phyloP scores from a whole-genome alignment of 2,113 vertebrate genomes.

The Psephotus haematonotus region DNA sequence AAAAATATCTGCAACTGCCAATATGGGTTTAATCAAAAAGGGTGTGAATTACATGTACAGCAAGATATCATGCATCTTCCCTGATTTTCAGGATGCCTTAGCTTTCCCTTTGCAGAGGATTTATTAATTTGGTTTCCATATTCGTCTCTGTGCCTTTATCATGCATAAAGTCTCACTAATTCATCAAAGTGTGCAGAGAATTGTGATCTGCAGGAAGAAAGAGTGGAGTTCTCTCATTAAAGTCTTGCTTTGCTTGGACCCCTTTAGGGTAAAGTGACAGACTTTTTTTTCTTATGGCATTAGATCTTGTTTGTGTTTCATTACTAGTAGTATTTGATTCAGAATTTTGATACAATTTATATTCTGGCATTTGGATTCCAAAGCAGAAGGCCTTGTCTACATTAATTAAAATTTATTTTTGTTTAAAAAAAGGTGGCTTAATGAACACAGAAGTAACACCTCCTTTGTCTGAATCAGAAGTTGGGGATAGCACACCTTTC shows the following conservation, averaged over 20 bases:
- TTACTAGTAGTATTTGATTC: neutral
- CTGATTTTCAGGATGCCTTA: neutral
- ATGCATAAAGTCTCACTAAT: neutral
- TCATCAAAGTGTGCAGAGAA: neutral
- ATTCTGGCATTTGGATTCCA: conserved; percentile 1
- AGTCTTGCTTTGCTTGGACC: neutral
- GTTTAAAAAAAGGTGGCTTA: neutral
- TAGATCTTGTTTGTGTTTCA: conserved; percentile 41
- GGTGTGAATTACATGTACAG: neutral
- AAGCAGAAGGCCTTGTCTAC: neutral
- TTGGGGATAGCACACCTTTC: neutral
- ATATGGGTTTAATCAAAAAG: neutral
- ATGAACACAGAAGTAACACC: conserved; percentile 30
- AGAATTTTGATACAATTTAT: conserved; percentile 13
- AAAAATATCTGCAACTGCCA: neutral
- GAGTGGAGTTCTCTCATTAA: neutral
- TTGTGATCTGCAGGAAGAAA: neutral
- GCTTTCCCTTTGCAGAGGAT: neutral
- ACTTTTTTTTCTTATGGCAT: neutral
- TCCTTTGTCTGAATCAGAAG: conserved; percentile 35
- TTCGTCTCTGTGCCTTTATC: neutral
- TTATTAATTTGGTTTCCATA: neutral
- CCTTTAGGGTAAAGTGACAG: neutral
- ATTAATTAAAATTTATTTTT: neutral
- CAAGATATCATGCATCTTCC: neutral